Conservation (phyloP, 1,140 invertebrate species). For the Drosophila subobscura region DNA sequence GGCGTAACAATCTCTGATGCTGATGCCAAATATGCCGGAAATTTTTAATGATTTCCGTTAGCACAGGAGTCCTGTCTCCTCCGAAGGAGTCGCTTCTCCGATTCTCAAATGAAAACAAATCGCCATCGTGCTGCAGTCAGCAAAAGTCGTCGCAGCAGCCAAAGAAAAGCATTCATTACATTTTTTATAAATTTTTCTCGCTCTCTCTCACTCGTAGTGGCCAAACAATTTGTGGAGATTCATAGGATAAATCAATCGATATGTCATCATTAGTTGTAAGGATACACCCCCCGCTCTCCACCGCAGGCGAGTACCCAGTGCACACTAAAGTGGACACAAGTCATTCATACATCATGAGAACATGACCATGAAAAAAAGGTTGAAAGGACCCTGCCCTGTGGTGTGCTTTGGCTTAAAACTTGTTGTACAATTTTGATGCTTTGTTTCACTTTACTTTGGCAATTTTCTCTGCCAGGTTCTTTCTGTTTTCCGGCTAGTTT, state of each 20-base stretch:
- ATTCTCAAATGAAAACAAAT: conserved; percentile 62
- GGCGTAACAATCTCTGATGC: conserved; percentile 37
- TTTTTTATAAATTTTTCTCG: conserved; percentile 18
- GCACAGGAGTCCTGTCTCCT: conserved; percentile 18
- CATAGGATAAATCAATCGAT: conserved; percentile 56
- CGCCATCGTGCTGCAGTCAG: conserved; percentile 48
- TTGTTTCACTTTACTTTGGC: no score
- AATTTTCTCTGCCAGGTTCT: no score
- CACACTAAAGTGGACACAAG: conserved; percentile 21
- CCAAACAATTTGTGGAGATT: conserved; percentile 23
- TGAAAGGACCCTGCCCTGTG: no score
- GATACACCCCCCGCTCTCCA: no score
- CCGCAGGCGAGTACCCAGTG: no score
- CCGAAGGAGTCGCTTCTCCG: neutral
- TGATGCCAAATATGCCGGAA: conserved; percentile 70
- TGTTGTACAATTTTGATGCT: no score
- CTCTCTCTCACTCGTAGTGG: conserved; percentile 4
- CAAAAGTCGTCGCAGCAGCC: conserved; percentile 47
- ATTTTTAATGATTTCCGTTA: conserved; percentile 75
- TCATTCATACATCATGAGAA: no score
- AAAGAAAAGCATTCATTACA: conserved; percentile 49
- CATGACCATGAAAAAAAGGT: no score
- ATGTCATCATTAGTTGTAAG: conserved; percentile 62
- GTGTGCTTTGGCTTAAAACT: no score
- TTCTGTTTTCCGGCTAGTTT: no score